Conservation (phyloP, 2,113 vertebrate genomes). For the Cyphomyrus discorhynchus region DNA sequence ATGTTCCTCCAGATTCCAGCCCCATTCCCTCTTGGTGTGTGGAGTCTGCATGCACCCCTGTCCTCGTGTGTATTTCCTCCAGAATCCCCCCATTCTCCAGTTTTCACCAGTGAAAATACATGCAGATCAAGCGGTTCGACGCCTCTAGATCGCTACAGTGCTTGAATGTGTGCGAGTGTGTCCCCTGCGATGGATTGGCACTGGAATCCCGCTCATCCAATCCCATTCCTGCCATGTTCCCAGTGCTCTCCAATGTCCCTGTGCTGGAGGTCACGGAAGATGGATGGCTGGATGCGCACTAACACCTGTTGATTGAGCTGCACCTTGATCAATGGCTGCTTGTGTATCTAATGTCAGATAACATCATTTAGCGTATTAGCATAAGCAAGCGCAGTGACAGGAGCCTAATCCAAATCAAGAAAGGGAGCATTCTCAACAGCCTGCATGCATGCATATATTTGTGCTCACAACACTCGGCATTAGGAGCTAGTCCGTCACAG, state of each 20-base stretch:
- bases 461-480: not conserved
- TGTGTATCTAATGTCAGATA: not conserved
- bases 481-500: not conserved
- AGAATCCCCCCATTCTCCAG: not conserved
- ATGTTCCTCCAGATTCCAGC: not conserved
- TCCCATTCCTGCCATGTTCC: not conserved
- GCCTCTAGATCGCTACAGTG: not conserved
- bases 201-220: not conserved
- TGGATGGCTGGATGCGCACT: not conserved
- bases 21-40: not conserved
- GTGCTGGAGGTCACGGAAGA: not conserved
- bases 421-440: not conserved
- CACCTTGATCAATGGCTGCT: not conserved
- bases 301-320: not conserved
- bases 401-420: not conserved
- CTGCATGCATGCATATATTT: not conserved
- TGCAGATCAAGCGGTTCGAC: not conserved
- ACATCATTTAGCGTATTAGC: not conserved
- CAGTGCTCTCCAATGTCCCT: not conserved
- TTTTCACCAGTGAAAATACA: not conserved
- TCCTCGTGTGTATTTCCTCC: not conserved
- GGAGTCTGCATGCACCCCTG: not conserved
- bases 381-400: not conserved
- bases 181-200: not conserved
- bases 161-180: not conserved